Base-by-base conservation (phyloP, 2,113 vertebrate genomes). In the Choloepus hoffmanni region DNA sequence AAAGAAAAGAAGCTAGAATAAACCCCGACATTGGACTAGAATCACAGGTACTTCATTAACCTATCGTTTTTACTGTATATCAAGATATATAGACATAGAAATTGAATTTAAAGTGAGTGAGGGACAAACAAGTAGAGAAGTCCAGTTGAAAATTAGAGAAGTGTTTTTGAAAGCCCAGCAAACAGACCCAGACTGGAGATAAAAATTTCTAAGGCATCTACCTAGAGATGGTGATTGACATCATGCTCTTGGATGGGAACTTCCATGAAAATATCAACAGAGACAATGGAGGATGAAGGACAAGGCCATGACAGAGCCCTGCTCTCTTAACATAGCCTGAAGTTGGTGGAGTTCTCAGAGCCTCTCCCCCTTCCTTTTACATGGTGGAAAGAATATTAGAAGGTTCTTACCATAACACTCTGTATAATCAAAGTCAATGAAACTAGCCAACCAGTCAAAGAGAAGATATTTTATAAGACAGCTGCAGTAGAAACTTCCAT, bases 341-440 rank as follows among this genome's bases (percentile, higher is more conserved):
- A 16, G 43, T 33, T n/a, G 23, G 10, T 6, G 3, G 53, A 40
- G 45, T 26, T 84, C 16, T 92, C 50, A 50, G 43, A 40, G 30
- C 9, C 36, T 68, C 7, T 23, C 5, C 19, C 19, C 43, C 16
- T 21, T 76, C 23, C 43, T 28, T 88, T 24, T 86, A 40, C n/a
- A 23, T 10, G 11, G 16, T 53, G 13, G 58, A 70, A 45, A 84
- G 23, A 70, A 12, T 18, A 55, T 43, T 15, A 60, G 58, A 21
- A 70, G 30, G 70, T 45, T 84, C 97, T 96, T 92, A 97, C 97
- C 63, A 67, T 30, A 67, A 67, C 28, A 67, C 12, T 15, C 63
- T 67, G 63, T 28, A 33, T 33, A 28, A 5, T 33, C 1, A 28
- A 30, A 15, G 11, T 3, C 12, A 67, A 33, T 12, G 28, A 67